A percentile compares a stretch with the other conserved stretches of the same genome.
These are phyloP conservation scores for Notospermus geniculatus DNA, from an alignment of 1,140 invertebrate genomes.

Conservation along the genomic window DNA sequence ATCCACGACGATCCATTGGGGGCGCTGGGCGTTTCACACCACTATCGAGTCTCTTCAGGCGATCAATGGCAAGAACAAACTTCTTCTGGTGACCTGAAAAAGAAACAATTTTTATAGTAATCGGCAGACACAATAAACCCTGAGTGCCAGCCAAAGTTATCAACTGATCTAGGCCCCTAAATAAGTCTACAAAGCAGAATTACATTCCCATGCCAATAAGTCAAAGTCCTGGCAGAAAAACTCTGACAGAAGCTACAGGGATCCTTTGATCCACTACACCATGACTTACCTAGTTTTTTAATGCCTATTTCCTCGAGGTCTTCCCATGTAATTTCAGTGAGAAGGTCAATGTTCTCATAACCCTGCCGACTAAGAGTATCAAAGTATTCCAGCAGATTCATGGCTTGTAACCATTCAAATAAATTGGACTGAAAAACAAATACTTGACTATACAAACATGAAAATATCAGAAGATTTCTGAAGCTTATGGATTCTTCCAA, in stretches of 20 bases:
- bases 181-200: too few species aligned
- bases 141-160: too few species aligned
- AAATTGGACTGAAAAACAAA: conserved; percentile 56
- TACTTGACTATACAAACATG: too few species aligned
- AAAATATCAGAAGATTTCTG: too few species aligned
- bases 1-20: conserved; percentile 30
- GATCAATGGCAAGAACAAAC: conserved; percentile 93
- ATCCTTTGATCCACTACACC: neutral
- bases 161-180: too few species aligned
- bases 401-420: conserved; percentile 87
- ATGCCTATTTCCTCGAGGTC: conserved; percentile 99
- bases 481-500: too few species aligned
- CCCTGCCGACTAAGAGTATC: conserved; percentile 85
- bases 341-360: conserved; percentile 82
- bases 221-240: neutral
- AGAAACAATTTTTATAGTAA: too few species aligned
- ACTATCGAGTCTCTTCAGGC: conserved; percentile 82
- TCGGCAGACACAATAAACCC: too few species aligned
- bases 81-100: conserved; percentile 97
- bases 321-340: conserved; percentile 94
- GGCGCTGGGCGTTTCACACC: conserved; percentile 40
- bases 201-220: neutral
- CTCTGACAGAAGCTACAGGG: neutral
- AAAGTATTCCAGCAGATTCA: conserved; percentile 89
- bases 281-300: conserved; percentile 57